These are phyloP conservation scores for Caenorhabditis brenneri DNA, from an alignment of 1,140 invertebrate species.

Conservation along the genomic window DNA sequence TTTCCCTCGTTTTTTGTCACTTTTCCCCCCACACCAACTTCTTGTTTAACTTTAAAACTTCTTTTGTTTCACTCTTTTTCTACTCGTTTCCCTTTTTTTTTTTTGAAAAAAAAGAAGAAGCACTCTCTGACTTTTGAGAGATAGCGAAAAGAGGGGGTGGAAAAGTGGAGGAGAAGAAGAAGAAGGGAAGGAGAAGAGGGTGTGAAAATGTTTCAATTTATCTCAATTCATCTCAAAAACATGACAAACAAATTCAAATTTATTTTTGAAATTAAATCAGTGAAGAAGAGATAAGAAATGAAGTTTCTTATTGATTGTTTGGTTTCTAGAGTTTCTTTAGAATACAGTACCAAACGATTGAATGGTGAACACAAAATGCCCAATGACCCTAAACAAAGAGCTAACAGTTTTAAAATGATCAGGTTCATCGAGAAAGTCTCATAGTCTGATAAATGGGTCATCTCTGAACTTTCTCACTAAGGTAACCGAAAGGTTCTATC, in stretches of 20 bases:
- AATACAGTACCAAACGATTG: too few species aligned
- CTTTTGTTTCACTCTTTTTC: not conserved
- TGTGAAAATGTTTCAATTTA: slow-evolving; percentile 32
- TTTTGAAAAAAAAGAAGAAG: not conserved
- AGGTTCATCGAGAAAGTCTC: not conserved
- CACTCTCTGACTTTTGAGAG: not conserved
- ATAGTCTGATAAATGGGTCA: not conserved
- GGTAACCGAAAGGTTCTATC: too few species aligned
- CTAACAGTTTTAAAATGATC: too few species aligned
- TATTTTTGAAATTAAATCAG: not conserved
- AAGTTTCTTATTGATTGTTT: too few species aligned
- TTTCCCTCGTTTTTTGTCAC: not conserved
- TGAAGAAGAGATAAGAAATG: too few species aligned
- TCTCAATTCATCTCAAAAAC: not conserved
- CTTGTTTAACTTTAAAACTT: not conserved
- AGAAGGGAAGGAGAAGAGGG: not conserved
- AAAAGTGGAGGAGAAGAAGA: not conserved
- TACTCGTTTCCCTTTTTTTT: not conserved
- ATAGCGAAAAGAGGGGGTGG: slow-evolving; percentile 3
- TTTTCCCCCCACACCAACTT: not conserved
- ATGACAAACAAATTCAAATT: not conserved
- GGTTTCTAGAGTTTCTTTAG: too few species aligned
- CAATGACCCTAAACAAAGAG: too few species aligned
- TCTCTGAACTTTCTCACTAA: too few species aligned
- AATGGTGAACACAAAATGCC: too few species aligned